Base-by-base conservation (phyloP, 2,888 invertebrate species). In the Andrena bicolor region DNA sequence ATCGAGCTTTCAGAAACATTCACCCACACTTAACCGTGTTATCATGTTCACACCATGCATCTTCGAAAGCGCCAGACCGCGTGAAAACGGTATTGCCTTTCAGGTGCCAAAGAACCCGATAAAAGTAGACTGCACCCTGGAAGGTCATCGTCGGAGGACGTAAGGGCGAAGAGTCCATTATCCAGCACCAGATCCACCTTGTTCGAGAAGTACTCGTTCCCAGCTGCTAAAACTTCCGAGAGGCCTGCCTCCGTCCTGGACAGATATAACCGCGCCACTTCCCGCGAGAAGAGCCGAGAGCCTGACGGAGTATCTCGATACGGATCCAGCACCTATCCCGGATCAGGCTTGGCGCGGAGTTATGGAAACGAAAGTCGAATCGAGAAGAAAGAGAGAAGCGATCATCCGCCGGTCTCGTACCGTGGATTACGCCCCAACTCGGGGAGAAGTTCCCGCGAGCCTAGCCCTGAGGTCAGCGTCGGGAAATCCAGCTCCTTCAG, bases 381-480 rank as follows among this genome's bases (percentile, higher is more conserved):
- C 64, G 92, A 94, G 70, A 94, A 93, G 84, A 94, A 94, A 85
- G 94, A 94, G 26, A 91, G 92, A 23, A 91, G 84, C 73, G 93
- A 92, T 41, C 94, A 94, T 90, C 94, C 94, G 28, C 94, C 88
- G 20, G 92, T 94, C 0, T 93, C 94, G 1, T 96, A 96, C 89
- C 94, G 95, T 78, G 89, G 88, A 76, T 76, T 90, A 71, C 91
- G 92, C 26, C 81, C 89, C 16, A 91, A 89, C 86, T 91, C 89
- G 51, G 88, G 83, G n/a, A 92, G 94, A 73, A 91, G 93, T 35
- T 94, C 95, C 64, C 94, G 96, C 85, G 96, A 96, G 90, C 94
- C 95, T 16, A 96, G 96, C 90, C 95, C 96, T 32, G 93, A 93
- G 80, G 88, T 91, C 66, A 84, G 86, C 73, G 84, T 83, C 66